These are phyloP conservation scores for Caenorhabditis sp. DNA, from an alignment of 2,888 invertebrate genomes.

Conservation along the genomic window DNA sequence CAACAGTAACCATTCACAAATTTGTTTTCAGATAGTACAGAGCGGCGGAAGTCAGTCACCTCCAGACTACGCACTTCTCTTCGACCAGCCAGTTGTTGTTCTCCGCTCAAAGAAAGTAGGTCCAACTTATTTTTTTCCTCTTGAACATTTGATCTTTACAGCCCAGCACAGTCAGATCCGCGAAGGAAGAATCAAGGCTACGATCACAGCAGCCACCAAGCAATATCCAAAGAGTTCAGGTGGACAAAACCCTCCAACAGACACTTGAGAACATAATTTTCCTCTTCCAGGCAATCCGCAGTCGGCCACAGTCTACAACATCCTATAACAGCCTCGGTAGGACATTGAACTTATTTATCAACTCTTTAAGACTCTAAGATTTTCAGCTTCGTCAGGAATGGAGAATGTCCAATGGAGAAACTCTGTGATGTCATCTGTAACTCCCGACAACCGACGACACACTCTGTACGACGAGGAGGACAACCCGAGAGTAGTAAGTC, in stretches of 20 bases:
- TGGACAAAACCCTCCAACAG: not conserved
- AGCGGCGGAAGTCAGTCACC: conserved; percentile 58
- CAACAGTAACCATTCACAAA: conserved; percentile 27
- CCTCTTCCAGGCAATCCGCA: conserved; percentile 65
- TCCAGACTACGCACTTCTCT: conserved; percentile 59
- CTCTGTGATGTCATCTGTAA: conserved; percentile 71
- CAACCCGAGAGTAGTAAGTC: conserved; percentile 78
- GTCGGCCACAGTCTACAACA: conserved; percentile 70
- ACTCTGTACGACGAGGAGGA: conserved; percentile 77
- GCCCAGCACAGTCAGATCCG: conserved; percentile 71
- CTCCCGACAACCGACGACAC: conserved; percentile 65
- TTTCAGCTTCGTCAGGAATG: conserved; percentile 78
- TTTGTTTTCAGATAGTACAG: conserved; percentile 60
- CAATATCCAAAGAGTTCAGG: conserved; percentile 69
- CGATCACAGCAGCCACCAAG: conserved; percentile 69
- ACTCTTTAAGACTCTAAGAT: not conserved
- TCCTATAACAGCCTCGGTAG: conserved; percentile 68
- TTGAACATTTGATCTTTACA: conserved; percentile 25
- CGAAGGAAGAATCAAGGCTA: conserved; percentile 73
- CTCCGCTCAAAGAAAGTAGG: conserved; percentile 54
- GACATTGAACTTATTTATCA: not conserved
- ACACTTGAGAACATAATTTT: conserved; percentile 7
- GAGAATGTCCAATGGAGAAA: conserved; percentile 78
- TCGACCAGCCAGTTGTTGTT: conserved; percentile 61
- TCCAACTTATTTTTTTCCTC: not conserved